Base-by-base conservation (phyloP, 2,888 invertebrate genomes). In the Eilema caniola region DNA sequence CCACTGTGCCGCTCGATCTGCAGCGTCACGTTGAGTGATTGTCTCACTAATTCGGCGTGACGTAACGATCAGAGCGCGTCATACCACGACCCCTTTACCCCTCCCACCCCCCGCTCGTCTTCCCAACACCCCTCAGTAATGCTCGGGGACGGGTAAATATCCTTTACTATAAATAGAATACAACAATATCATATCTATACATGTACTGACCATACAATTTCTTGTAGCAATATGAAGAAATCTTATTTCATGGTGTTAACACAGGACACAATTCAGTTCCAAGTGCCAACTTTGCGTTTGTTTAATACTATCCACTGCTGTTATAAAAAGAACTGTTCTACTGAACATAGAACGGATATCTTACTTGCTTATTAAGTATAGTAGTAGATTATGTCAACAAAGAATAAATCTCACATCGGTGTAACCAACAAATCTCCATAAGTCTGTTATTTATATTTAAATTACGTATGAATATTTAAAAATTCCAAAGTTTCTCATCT, bases 11-110 rank as follows among this genome's bases (percentile, higher is more conserved):
- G 85, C 83, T 87, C 83, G 83, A 80, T 84, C 85, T 83, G 81
- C 83, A 86, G 85, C 87, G 89, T 89, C 89, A 86, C 86, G 81
- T 87, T 89, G 92, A 93, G 88, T 89, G 92, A 94, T 94, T 93
- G 91, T 92, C 86, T 86, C 88, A 86, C 90, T 93, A 92, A 93
- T 93, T 89, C 83, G 81, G 82, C 82, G 85, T 86, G 88, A 88
- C 88, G 82, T 83, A 82, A 84, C 87, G 84, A 86, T 86, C 85
- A 82, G 79, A 82, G 79, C 72, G 79, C 77, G 78, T 71, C 76
- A 78, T 78, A 76, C 76, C 74, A 71, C 79, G 64, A 25, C 75
- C 79, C 74, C 67, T 62, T 60, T 66, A 70, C 67, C 66, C 62
- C 63, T 56, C 47, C 20, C 53, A 70, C 67, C 66, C 62, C 63